These are phyloP conservation scores for Cantharis rufa DNA, from an alignment of 2,888 invertebrate genomes.

Conservation along the genomic window DNA sequence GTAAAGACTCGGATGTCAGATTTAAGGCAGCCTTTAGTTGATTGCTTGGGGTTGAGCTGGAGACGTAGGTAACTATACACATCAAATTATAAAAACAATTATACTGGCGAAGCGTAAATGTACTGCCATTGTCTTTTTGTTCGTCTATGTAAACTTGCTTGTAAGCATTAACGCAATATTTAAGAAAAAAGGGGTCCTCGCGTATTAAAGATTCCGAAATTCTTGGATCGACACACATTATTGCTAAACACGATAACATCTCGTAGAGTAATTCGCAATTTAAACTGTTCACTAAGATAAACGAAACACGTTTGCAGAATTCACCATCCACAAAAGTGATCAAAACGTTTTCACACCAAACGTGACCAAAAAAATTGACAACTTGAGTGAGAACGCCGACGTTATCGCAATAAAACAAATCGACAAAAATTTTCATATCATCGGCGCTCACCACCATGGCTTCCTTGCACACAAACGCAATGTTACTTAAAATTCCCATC, in stretches of 20 bases:
- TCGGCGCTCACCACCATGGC: background rate
- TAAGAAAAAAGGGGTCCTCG: background rate
- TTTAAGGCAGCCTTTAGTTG: background rate
- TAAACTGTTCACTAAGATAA: constrained; percentile 73
- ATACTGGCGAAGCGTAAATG: background rate
- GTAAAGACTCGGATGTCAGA: background rate
- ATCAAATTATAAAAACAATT: background rate
- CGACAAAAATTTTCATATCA: background rate
- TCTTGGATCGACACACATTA: background rate
- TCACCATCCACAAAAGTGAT: background rate
- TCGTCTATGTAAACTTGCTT: background rate
- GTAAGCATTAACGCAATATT: background rate
- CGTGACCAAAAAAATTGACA: background rate
- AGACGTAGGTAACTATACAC: background rate
- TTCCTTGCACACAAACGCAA: constrained; percentile 56
- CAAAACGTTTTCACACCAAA: background rate
- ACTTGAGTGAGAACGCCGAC: background rate
- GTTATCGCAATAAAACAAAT: background rate
- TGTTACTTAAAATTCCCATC: constrained; percentile 82
- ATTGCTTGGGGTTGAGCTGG: background rate
- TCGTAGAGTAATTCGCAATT: constrained; percentile 60
- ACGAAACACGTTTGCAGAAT: background rate
- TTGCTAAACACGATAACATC: background rate
- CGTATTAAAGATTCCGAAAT: background rate
- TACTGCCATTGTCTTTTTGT: background rate